Base-by-base conservation (phyloP, 2,797 vertebrate species). In the Graptemys geographica region DNA sequence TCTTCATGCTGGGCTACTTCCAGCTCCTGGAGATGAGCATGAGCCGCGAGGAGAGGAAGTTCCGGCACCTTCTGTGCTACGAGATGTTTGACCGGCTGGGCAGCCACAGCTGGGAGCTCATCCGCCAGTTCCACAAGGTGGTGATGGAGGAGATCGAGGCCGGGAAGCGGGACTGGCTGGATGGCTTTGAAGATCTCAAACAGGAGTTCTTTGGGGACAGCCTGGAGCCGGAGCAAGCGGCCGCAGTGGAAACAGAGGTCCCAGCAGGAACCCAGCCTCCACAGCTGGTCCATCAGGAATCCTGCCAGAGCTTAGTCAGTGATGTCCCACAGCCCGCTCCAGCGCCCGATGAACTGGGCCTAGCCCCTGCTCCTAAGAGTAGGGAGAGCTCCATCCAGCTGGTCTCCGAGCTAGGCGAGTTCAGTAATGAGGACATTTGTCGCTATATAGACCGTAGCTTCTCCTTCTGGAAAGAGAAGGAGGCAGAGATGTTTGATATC, bases 1-100 rank as follows among this genome's bases (percentile, higher is more conserved):
- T 99, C 79, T 99, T 99, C 97, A 99, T 99, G 99, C 98, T 99
- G 28, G 99, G 99, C 90, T 99, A 99, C 97, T 99, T 99, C 97
- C 99, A 99, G 98, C 98, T 99, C 82, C 98, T 99, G 47, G 99
- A 99, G 98, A 99, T 99, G 99, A 98, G 97, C 92, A 99, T 99
- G 98, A 99, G 99, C 87, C 99, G 99, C 0, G 98, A 97, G 31
- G 99, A 99, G 95, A 98, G 99, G 90, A 99, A 99, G 96, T 99
- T 99, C 94, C 98, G 99, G 55, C 99, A 99, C 97, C 98, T 99
- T 81, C 98, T 99, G 86, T 99, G 99, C 98, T 99, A 99, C 0
- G 99, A 99, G 98, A 99, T 99, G 99, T 99, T 99, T 11, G 99
- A 99, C 97, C 99, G 98, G 27, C 98, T 99, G 74, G 99, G 99